A percentile compares a stretch with the other conserved stretches of the same genome.
These are phyloP conservation scores for Cyrtorhinus lividipennis DNA, from an alignment of 1,140 invertebrate genomes.

Conservation along the genomic window DNA sequence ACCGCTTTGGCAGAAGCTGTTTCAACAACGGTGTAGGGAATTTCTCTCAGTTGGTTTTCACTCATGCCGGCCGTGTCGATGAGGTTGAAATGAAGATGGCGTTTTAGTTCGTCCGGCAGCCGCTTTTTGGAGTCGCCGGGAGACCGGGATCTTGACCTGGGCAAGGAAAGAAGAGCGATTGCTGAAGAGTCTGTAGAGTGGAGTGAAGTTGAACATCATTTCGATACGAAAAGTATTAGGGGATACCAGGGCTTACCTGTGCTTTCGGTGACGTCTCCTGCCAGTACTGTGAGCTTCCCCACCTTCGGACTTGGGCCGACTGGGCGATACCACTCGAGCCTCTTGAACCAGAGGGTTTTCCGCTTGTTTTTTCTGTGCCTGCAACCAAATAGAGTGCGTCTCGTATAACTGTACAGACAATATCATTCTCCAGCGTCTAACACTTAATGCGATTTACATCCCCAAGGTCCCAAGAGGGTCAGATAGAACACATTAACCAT, in stretches of 20 bases:
- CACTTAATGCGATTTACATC: no score
- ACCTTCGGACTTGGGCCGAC: background rate
- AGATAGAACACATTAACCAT: no score
- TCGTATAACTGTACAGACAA: no score
- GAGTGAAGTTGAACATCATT: no score
- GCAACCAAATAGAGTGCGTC: no score
- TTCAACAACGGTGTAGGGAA: constrained; percentile 79
- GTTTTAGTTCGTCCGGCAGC: constrained; percentile 38
- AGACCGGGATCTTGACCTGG: constrained; percentile 48
- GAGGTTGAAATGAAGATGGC: constrained; percentile 76
- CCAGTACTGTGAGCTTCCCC: background rate
- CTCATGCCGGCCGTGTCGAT: constrained; percentile 79
- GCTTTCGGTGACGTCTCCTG: constrained; percentile 44
- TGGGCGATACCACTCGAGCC: background rate
- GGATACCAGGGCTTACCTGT: constrained; percentile 36
- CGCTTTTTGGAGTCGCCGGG: constrained; percentile 47
- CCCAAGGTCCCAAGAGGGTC: no score
- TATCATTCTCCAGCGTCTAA: no score
- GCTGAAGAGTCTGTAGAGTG: no score
- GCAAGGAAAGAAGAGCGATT: no score
- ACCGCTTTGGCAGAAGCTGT: constrained; percentile 28
- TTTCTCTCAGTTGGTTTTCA: constrained; percentile 74
- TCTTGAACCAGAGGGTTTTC: constrained; percentile 27
- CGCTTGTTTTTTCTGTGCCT: constrained; percentile 58
- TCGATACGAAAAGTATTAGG: no score